Conservation (phyloP, 2,888 invertebrate genomes). For the Clunio marinus region DNA sequence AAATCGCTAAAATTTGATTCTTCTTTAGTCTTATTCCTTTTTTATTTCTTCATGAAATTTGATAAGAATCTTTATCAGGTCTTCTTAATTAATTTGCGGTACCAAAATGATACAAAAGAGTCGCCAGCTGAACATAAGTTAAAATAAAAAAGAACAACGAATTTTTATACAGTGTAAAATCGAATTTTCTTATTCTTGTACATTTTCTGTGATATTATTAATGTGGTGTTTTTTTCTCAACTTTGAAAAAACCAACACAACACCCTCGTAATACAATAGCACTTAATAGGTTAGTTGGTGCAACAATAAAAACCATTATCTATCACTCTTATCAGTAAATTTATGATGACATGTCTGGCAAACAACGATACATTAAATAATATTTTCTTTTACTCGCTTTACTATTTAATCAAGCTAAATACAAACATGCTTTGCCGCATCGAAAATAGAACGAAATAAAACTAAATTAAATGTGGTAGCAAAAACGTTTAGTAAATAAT, state of each 20-base stretch:
- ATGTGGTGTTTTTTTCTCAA: not conserved
- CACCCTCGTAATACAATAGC: not conserved
- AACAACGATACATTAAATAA: constrained; percentile 24
- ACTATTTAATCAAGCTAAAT: constrained; percentile 17
- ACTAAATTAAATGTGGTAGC: constrained; percentile 39
- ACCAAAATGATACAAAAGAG: not conserved
- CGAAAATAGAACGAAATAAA: constrained; percentile 20
- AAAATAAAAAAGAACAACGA: too few species aligned
- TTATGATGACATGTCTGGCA: constrained; percentile 38
- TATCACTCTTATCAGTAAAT: constrained; percentile 37
- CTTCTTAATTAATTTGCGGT: constrained; percentile 9
- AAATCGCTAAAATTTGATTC: not conserved
- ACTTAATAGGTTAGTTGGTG: constrained; percentile 34
- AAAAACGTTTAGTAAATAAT: constrained; percentile 38
- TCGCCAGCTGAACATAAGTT: constrained; percentile 1
- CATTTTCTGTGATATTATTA: not conserved
- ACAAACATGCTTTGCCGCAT: not conserved
- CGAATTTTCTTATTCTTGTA: too few species aligned
- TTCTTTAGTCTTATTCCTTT: not conserved
- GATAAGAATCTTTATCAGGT: not conserved
- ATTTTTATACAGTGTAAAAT: too few species aligned
- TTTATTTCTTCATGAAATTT: constrained; percentile 11
- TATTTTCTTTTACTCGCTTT: constrained; percentile 1
- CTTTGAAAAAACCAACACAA: not conserved
- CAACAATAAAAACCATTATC: constrained; percentile 35